Evolutionary conservation across 2,888 invertebrate species (phyloP).

Genomic region (Ophion ellenae): DNA sequence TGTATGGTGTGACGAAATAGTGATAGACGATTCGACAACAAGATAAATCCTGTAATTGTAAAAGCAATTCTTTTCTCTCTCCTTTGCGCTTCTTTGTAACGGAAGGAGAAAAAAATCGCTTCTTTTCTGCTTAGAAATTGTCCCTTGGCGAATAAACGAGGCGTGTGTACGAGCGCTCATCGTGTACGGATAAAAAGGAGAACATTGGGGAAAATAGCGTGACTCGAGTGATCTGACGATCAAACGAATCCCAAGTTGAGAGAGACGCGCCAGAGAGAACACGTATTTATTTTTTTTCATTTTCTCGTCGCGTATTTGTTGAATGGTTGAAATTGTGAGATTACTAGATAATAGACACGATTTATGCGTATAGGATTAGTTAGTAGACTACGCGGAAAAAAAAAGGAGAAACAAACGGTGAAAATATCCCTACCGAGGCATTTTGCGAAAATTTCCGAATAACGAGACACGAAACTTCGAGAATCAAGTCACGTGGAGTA

Average conservation of each 20-base stretch:
- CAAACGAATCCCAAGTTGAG: slow-evolving; percentile 26
- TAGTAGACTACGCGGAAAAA: slow-evolving; percentile 46
- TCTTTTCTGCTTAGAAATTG: slow-evolving; percentile 52
- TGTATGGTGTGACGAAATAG: slow-evolving; percentile 43
- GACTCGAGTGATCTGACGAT: slow-evolving; percentile 19
- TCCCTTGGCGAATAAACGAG: slow-evolving; percentile 74
- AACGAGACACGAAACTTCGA: slow-evolving; percentile 22
- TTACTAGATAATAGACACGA: slow-evolving; percentile 57
- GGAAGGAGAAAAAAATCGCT: slow-evolving; percentile 17
- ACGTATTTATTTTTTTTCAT: slow-evolving; percentile 7
- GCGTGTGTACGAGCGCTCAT: slow-evolving; percentile 77
- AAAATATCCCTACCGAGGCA: neutral
- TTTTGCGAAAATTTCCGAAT: slow-evolving; percentile 11
- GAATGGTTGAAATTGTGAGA: slow-evolving; percentile 57
- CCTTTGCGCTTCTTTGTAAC: neutral
- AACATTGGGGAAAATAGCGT: slow-evolving; percentile 1
- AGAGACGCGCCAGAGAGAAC: slow-evolving; percentile 41
- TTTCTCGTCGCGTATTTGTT: slow-evolving; percentile 31
- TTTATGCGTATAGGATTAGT: slow-evolving; percentile 32
- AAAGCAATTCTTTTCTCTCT: slow-evolving; percentile 26
- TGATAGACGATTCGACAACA: slow-evolving; percentile 42
- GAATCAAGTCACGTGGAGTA: slow-evolving; percentile 29
- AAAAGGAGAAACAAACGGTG: slow-evolving; percentile 21
- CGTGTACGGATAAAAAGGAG: slow-evolving; percentile 52
- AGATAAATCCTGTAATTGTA: slow-evolving; percentile 23